Evolutionary conservation across 2,797 vertebrate species (phyloP), one percentile per base, ranked within the genome.

Genomic region (Poeciliopsis infans): DNA sequence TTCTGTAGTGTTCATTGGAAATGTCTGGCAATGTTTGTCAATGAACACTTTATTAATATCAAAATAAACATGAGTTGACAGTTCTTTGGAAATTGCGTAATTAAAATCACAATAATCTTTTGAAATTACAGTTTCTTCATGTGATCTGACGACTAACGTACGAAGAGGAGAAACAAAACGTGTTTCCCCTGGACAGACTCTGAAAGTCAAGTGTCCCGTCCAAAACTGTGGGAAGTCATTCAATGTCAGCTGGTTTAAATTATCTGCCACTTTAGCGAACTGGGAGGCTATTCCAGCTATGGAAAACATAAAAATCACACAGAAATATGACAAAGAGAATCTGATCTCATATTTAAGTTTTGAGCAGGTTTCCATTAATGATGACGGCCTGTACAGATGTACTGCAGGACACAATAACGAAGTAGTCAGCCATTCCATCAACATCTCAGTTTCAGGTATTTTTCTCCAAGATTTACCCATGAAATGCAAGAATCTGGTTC

Each of bases 401-500:
- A 0, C 0, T 10, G 5, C 80, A 13, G 68, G 25, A 41, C 0
- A 6, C 4, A 0, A 3, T 15, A 0, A 0, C 1, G 1, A 11
- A 23, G 0, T 0, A 1, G 0, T 85, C 41, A 80, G 92, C 47
- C 87, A 93, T 51, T 0, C 0, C 1, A 92, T 95, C 53, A 90
- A 79, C 59, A 43, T 95, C 68, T 91, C 76, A 45, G 86, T 95
- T 72, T 91, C 90, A 90, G 92, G 94, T 95, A 64, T 79, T 66
- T 1, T 36, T 1, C 20, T 36, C 25, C 18, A 49, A 1, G 39
- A 16, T 1, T 8, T 69, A 43, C 41, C 11, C 0, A 39, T 46
- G 66, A 78, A 18, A 25, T 68, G 1, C 0, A 57, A 53, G 4
- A 20, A 13, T 31, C 61, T 31, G 6, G 18, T 8, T n/a, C 2